Conservation (phyloP, 1,140 invertebrate species). For the Microvelia longipes region DNA sequence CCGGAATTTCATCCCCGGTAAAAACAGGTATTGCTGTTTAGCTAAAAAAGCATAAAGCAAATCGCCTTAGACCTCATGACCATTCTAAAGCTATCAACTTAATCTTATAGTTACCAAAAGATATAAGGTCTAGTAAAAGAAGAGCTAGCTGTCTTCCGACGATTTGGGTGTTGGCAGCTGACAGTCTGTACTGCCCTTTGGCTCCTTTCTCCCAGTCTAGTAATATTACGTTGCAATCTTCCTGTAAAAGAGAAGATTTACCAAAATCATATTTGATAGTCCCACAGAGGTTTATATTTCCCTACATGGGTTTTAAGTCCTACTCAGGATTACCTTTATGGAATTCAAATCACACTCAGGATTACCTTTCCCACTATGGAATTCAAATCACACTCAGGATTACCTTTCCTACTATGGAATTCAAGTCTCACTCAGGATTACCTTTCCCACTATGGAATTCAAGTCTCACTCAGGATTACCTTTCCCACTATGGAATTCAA, state of each 20-base stretch:
- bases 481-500: too few species aligned
- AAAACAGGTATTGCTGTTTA: neutral
- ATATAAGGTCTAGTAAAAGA: conserved; percentile 32
- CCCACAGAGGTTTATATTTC: too few species aligned
- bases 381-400: too few species aligned
- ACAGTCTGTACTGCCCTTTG: conserved; percentile 37
- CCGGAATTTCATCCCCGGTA: neutral
- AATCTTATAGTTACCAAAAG: conserved; percentile 18
- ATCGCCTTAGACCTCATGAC: neutral
- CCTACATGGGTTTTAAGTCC: too few species aligned
- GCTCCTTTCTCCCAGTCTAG: conserved; percentile 37
- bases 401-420: too few species aligned
- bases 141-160: conserved; percentile 43
- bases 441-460: too few species aligned
- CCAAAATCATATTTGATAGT: too few species aligned
- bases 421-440: too few species aligned
- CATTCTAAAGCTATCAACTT: neutral
- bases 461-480: too few species aligned
- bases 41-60: neutral
- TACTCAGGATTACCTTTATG: too few species aligned
- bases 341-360: too few species aligned
- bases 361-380: too few species aligned
- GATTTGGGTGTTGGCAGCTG: conserved; percentile 46
- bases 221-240: conserved; percentile 34
- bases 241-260: conserved; percentile 30